Evolutionary conservation across 2,113 vertebrate genomes (phyloP).

Genomic region (Heterocephalus glaber): DNA sequence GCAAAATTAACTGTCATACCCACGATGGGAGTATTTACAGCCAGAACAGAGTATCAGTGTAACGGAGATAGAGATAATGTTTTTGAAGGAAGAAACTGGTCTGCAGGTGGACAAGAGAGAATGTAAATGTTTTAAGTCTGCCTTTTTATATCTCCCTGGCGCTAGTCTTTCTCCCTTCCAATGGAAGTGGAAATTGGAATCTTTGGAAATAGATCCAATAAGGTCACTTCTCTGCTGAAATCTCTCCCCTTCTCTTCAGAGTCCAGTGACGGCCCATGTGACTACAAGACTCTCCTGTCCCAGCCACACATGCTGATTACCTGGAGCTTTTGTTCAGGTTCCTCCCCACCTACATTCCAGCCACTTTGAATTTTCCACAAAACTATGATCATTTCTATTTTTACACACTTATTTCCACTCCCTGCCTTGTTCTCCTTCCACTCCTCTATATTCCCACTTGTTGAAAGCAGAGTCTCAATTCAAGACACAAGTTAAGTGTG

Average conservation of each 20-base stretch:
- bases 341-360: neutral
- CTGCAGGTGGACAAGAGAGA: neutral
- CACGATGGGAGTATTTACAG: neutral
- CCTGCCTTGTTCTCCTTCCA: neutral
- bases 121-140: neutral
- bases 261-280: accelerated
- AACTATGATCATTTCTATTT: too few relatives aligned
- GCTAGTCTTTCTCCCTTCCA: neutral
- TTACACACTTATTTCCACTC: neutral
- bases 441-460: neutral
- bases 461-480: neutral
- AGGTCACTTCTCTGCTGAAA: neutral
- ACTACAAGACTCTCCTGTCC: neutral
- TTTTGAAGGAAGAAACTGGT: neutral
- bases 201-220: neutral
- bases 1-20: neutral
- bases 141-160: neutral
- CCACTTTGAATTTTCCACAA: neutral
- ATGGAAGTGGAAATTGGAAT: neutral
- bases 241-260: neutral
- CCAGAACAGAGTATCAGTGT: neutral
- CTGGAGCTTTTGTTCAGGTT: neutral
- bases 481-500: neutral
- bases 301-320: neutral
- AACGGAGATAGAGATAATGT: neutral